Base-by-base conservation (phyloP, 2,888 invertebrate species). In the Caenorhabditis sp. region DNA sequence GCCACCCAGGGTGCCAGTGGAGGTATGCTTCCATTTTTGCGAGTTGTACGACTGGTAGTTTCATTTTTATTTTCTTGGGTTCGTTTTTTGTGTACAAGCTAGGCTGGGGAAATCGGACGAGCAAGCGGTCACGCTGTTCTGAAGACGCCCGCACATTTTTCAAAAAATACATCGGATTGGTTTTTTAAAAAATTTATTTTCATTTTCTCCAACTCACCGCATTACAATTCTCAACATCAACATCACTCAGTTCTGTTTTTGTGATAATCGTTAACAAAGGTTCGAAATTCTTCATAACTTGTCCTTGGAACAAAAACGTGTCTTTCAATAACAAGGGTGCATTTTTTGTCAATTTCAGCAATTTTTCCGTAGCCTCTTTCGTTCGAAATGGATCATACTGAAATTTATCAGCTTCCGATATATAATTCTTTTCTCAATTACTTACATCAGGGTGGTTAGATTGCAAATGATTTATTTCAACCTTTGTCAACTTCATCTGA, bases 191-290 rank as follows among this genome's bases (percentile, higher is more conserved):
- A 21, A 53, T 23, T 4, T 8, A 20, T 4, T 17, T 50, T 20
- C 5, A 25, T 57, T 26, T 5, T 2, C 3, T 27, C 2, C 21
- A 59, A 54, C 49, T 43, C 17, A 61, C 69, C 52, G 64, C 57
- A 23, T 72, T 71, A 62, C 81, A 80, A 25, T 76, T 61, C 12
- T 73, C 72, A 12, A 78, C 60, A 27, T 83, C 78, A 0, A 56
- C 59, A 3, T 62, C 54, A n/a, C 70, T 63, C 59, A 81, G 25
- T 43, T 58, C 63, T 17, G 23, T 20, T 56, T 78, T 64, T 0
- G 77, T 67, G 23, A 79, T 31, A 23, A 58, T 53, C 1, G 57
- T 63, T 21, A 74, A 23, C 23, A 72, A 27, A 10, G 72, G 69
- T 23, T 75, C 75, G n/a, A 75, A 62, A 20, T 59, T n/a, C 31